Evolutionary conservation across 2,888 invertebrate genomes (phyloP).

Genomic region (Tipula vernalis): DNA sequence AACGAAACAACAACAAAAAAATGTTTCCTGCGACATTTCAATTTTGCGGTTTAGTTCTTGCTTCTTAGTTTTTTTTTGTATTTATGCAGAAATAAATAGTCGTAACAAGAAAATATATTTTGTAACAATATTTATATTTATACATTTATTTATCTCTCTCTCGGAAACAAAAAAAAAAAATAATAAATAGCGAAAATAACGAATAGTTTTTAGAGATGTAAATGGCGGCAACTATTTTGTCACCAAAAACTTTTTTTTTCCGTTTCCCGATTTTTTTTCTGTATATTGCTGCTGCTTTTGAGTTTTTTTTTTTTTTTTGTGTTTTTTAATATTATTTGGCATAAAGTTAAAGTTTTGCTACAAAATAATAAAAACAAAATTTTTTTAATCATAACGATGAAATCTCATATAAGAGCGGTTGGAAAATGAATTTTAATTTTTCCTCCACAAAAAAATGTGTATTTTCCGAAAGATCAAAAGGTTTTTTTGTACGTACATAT

Average conservation of each 20-base stretch:
- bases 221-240: background rate
- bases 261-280: background rate
- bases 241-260: background rate
- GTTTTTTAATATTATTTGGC: background rate
- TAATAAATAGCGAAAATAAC: too few relatives aligned
- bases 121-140: too few relatives aligned
- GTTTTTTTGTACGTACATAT: background rate
- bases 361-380: background rate
- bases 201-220: background rate
- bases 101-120: background rate
- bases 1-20: background rate
- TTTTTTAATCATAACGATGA: background rate
- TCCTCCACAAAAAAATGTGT: background rate
- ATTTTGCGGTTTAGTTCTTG: background rate
- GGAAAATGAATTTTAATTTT: background rate
- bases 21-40: background rate
- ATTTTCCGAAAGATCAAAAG: background rate
- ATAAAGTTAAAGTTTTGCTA: background rate
- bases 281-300: background rate
- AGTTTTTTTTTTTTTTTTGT: too few relatives aligned
- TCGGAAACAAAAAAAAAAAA: background rate
- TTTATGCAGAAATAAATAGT: background rate
- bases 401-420: background rate
- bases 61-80: background rate
- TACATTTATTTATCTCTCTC: background rate